phyloP scores from a whole-genome alignment of 92 coral and sea anemone species.

The Siderastrea siderea region DNA sequence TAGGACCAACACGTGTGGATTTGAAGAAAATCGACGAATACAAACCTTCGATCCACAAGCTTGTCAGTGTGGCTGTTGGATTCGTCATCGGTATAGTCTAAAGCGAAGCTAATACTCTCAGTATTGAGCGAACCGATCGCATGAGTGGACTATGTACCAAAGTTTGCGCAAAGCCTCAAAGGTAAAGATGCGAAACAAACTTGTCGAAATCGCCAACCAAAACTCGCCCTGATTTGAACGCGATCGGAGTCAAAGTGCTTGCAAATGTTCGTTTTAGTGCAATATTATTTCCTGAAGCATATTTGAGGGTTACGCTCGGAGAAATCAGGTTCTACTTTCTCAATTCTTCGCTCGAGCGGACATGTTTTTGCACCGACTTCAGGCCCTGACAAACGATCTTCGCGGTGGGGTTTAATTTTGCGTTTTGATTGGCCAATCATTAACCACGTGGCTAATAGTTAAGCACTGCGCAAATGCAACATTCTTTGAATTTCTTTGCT shows the following conservation, averaged over 20 bases:
- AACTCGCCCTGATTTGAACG: slow-evolving; percentile 50
- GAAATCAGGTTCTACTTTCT: slow-evolving; percentile 44
- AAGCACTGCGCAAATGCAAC: slow-evolving; percentile 81
- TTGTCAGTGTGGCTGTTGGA: slow-evolving; percentile 91
- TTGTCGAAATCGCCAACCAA: slow-evolving; percentile 35
- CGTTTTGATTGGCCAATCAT: slow-evolving; percentile 96
- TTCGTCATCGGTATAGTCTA: slow-evolving; percentile 87
- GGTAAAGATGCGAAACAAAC: slow-evolving; percentile 28
- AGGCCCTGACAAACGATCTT: slow-evolving; percentile 99
- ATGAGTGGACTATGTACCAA: slow-evolving; percentile 73
- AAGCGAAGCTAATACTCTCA: slow-evolving; percentile 48
- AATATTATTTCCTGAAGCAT: slow-evolving; percentile 58
- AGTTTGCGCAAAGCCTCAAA: slow-evolving; percentile 55
- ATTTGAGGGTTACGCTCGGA: slow-evolving; percentile 39
- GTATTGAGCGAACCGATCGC: slow-evolving; percentile 76
- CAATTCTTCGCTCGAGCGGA: slow-evolving; percentile 85
- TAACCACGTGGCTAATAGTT: slow-evolving; percentile 87
- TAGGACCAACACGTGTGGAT: slow-evolving; percentile 60
- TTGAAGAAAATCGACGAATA: slow-evolving; percentile 33
- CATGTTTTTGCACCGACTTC: slow-evolving; percentile 97
- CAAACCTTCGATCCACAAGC: slow-evolving; percentile 97
- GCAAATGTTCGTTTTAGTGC: slow-evolving; percentile 61
- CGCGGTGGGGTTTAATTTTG: slow-evolving; percentile 99
- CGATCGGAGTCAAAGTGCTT: slow-evolving; percentile 53
- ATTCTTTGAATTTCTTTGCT: slow-evolving; percentile 91